Evolutionary conservation across 2,888 invertebrate species (phyloP).

Genomic region (Euphydryas editha): DNA sequence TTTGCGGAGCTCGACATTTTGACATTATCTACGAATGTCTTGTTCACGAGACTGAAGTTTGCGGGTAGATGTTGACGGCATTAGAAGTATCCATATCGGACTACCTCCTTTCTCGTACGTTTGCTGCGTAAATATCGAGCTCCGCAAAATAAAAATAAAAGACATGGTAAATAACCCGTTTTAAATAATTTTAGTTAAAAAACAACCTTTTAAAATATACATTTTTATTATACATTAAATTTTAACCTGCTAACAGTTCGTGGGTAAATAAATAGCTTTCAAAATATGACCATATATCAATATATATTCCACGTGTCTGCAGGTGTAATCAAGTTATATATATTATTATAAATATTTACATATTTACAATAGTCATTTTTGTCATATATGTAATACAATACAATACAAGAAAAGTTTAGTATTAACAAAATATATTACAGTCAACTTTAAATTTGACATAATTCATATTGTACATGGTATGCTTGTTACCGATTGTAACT

Average conservation of each 20-base stretch:
- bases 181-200: no score
- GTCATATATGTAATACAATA: not conserved
- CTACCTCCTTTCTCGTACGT: no score
- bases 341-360: constrained; percentile 6
- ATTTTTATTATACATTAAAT: not conserved
- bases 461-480: not conserved
- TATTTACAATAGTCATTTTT: not conserved
- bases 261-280: not conserved
- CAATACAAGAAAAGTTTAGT: not conserved
- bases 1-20: no score
- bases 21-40: no score
- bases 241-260: not conserved
- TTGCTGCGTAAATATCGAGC: no score
- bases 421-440: not conserved
- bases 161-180: no score
- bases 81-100: no score
- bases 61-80: no score
- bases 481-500: not conserved
- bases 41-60: no score
- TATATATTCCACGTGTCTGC: not conserved
- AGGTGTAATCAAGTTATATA: not conserved
- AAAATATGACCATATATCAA: constrained; percentile 1
- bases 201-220: no score
- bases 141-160: no score
- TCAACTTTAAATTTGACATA: not conserved